Conservation (phyloP, 2,113 vertebrate species). For the Festucalex cinctus region DNA sequence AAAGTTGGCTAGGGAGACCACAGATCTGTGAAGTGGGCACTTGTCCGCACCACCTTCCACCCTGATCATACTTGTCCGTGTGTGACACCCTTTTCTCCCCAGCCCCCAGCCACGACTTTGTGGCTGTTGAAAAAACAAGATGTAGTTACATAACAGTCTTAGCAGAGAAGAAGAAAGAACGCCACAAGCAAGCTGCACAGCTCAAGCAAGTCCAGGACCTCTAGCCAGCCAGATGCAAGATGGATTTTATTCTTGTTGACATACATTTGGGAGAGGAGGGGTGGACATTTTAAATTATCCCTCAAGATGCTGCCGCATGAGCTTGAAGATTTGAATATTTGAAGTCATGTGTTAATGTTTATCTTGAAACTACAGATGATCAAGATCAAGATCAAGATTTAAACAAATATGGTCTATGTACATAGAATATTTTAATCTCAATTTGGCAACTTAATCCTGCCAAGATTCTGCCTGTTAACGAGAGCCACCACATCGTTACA, state of each 20-base stretch:
- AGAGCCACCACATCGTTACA: too few relatives aligned
- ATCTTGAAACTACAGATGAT: neutral
- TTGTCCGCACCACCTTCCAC: too few relatives aligned
- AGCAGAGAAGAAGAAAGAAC: conserved; percentile 9
- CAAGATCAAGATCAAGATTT: too few relatives aligned
- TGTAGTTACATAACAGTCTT: conserved; percentile 11
- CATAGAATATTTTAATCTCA: too few relatives aligned
- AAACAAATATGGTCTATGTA: too few relatives aligned
- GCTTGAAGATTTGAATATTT: neutral
- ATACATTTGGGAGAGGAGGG: neutral
- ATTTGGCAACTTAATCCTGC: too few relatives aligned
- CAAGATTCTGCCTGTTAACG: too few relatives aligned
- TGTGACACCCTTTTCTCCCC: too few relatives aligned
- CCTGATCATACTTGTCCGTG: too few relatives aligned
- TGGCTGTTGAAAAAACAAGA: neutral
- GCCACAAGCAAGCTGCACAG: neutral
- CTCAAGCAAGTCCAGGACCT: conserved; percentile 16
- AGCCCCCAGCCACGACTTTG: too few relatives aligned
- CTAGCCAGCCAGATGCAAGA: neutral
- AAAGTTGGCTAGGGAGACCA: too few relatives aligned
- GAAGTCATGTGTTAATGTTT: neutral
- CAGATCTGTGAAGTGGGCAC: too few relatives aligned
- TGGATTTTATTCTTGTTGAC: conserved; percentile 30
- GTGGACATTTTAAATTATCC: neutral
- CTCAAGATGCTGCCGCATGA: neutral